Evolutionary conservation across 2,888 invertebrate genomes (phyloP), one percentile per base, ranked within the genome.

Genomic region (Acanthosoma haemorrhoidale): DNA sequence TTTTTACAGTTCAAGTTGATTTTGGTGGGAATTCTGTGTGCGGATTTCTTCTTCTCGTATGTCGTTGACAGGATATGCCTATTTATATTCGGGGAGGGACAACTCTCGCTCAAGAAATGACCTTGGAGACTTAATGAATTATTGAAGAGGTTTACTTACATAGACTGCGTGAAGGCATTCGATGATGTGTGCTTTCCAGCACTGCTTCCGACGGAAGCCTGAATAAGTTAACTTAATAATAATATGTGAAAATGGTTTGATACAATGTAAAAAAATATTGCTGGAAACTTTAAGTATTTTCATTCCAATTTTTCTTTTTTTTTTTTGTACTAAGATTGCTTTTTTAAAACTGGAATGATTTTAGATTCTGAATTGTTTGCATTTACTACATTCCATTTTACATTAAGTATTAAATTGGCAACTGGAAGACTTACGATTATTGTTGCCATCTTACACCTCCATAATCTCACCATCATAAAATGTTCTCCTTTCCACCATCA

Each of bases 1-100:
- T 76, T 80, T 79, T 84, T 87, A 66, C 86, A 97, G 97, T 96
- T 96, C 80, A 94, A 96, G 75, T 84, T 87, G 75, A 88, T 89
- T 73, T 82, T 99, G 77, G 85, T 98, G 64, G 84, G 86, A 80
- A 90, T 94, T 15, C 83, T 99, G 75, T 83, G 91, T 75, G 88
- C 89, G 1, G 96, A 99, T 80, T 90, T 96, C 79, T 80, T 89
- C 74, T 87, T 91, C 77, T 92, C 96, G 3, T 96, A 88, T 78
- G 77, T 90, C 18, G 88, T 92, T 73, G 98, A 99, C 80, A 86
- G 94, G 77, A 77, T 86, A 38, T 94, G 94, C 80, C 84, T 93
- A 77, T 90, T 89, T 85, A 82, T 94, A 60, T 93, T 93, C 79
- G 93, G 94, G 25, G 93, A 92, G 81, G 91, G 91, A 51, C 85